These are phyloP conservation scores for Halcyon smyrnensis DNA, from an alignment of 2,797 vertebrate genomes.

Conservation along the genomic window DNA sequence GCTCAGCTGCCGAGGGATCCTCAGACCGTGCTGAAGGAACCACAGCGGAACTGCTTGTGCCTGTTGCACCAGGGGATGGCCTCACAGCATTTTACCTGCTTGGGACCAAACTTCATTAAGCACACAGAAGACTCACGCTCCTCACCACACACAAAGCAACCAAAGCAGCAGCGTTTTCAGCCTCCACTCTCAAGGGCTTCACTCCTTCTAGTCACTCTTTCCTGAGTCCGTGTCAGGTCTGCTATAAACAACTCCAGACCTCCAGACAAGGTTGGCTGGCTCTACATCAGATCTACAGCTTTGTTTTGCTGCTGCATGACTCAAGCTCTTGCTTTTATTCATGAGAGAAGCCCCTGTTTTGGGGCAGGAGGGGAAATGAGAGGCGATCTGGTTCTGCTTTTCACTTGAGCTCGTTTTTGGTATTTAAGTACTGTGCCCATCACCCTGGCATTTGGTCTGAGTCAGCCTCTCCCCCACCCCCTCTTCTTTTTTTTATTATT, in stretches of 20 bases:
- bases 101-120: accelerated
- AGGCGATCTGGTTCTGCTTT: slow-evolving; percentile 11
- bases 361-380: background rate
- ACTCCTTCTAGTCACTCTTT: background rate
- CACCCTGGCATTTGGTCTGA: background rate
- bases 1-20: background rate
- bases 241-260: background rate
- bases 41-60: accelerated
- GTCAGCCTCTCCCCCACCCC: background rate
- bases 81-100: accelerated
- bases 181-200: background rate
- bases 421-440: background rate
- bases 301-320: background rate
- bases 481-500: background rate
- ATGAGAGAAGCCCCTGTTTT: background rate
- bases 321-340: background rate
- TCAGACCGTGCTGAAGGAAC: background rate
- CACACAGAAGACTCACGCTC: background rate
- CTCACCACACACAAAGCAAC: accelerated
- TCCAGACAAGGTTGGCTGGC: background rate
- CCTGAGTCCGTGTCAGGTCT: accelerated
- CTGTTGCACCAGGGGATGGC: accelerated
- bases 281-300: background rate
- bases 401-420: background rate
- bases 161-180: background rate